Percentiles rank a stretch among this genome's conserved stretches.
phyloP scores from a whole-genome alignment of 2,888 invertebrate genomes.

The Pasiphila rectangulata region DNA sequence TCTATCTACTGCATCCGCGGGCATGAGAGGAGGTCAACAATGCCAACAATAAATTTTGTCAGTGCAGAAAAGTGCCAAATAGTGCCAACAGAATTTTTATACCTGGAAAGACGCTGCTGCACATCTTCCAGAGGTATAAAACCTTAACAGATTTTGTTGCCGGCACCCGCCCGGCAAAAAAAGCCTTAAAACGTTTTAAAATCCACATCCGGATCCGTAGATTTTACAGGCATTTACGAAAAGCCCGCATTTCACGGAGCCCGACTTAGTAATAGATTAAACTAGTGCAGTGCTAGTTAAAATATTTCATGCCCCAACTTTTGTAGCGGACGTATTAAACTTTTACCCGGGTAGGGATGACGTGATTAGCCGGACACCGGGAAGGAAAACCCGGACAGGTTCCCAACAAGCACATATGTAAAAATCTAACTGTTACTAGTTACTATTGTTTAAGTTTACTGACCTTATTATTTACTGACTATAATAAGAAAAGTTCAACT shows the following conservation, averaged over 20 bases:
- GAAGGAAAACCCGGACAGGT: slow-evolving; percentile 36
- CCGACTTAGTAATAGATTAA: slow-evolving; percentile 46
- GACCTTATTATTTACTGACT: too few species aligned
- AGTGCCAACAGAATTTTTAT: too few species aligned
- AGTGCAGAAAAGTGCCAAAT: too few species aligned
- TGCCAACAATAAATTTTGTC: too few species aligned
- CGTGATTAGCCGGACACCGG: slow-evolving; percentile 30
- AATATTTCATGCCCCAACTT: slow-evolving; percentile 40
- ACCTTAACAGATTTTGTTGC: neutral
- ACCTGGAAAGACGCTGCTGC: too few species aligned
- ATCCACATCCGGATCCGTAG: neutral
- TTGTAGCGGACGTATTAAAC: slow-evolving; percentile 25
- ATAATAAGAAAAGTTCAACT: too few species aligned
- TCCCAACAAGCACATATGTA: too few species aligned
- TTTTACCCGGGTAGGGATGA: slow-evolving; percentile 35
- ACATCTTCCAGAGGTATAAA: neutral
- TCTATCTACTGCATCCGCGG: too few species aligned
- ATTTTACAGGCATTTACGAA: slow-evolving; percentile 12
- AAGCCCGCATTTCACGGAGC: slow-evolving; percentile 28
- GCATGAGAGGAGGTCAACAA: too few species aligned
- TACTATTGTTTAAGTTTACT: neutral
- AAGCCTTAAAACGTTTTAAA: slow-evolving; percentile 1
- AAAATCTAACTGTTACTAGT: too few species aligned
- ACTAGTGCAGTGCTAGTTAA: slow-evolving; percentile 41
- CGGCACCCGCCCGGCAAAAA: neutral